Conservation (phyloP, 2,888 invertebrate genomes). For the Polyommatus icarus region DNA sequence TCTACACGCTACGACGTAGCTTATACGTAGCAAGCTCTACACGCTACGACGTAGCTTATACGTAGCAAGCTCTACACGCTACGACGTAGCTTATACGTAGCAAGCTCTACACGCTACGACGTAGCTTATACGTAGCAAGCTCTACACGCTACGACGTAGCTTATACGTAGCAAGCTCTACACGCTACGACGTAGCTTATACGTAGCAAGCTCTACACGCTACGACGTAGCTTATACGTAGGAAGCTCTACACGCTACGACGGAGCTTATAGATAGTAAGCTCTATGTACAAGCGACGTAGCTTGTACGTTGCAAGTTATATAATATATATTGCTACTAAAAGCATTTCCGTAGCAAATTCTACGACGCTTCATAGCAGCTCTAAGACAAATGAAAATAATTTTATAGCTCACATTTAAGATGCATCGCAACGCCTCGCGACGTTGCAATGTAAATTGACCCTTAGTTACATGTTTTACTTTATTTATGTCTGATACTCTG, state of each 20-base stretch:
- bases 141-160: no score
- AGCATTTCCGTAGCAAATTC: not conserved
- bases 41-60: no score
- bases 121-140: no score
- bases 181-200: not conserved
- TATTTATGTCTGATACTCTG: no score
- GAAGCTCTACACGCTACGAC: not conserved
- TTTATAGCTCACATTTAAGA: not conserved
- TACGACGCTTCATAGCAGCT: not conserved
- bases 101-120: no score
- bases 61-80: no score
- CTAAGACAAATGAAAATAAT: not conserved
- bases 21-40: no score
- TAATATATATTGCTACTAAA: not conserved
- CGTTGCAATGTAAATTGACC: no score
- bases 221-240: not conserved
- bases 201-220: not conserved
- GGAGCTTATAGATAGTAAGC: not conserved
- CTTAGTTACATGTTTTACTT: no score
- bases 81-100: no score
- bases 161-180: no score
- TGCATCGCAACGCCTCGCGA: not conserved
- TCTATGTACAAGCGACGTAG: not conserved
- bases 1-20: no score
- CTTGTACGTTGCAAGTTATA: not conserved